Evolutionary conservation across 2,797 vertebrate genomes (phyloP).

Genomic region (Sardinella longiceps): DNA sequence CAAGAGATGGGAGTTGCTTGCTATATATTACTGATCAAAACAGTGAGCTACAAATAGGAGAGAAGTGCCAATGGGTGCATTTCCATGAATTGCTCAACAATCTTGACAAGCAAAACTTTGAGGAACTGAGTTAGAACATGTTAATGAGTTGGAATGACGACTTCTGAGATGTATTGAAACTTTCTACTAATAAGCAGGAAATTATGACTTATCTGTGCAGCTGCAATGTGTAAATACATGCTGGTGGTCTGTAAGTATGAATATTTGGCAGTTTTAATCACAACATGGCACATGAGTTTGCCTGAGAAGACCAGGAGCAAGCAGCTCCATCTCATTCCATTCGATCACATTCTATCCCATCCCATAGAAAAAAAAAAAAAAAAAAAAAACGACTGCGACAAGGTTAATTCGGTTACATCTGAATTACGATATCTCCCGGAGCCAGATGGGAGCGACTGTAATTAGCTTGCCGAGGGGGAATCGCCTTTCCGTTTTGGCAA

Average conservation of each 20-base stretch:
- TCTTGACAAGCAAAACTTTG: too few relatives aligned
- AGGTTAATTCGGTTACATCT: constrained; percentile 53
- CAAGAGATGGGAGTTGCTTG: too few relatives aligned
- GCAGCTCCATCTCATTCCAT: background rate
- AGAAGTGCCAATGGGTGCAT: too few relatives aligned
- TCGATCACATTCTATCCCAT: background rate
- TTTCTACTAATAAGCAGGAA: too few relatives aligned
- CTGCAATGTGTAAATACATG: too few relatives aligned
- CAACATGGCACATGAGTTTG: background rate
- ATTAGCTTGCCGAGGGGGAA: constrained; percentile 53
- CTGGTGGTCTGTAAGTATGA: background rate
- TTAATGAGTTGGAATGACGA: too few relatives aligned
- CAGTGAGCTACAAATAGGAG: too few relatives aligned
- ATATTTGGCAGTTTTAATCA: background rate
- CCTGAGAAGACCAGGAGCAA: background rate
- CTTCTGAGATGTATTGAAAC: too few relatives aligned
- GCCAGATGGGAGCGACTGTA: constrained; percentile 54
- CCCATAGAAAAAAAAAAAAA: background rate
- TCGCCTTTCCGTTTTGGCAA: constrained; percentile 52
- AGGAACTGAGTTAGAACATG: too few relatives aligned
- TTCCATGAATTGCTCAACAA: too few relatives aligned
- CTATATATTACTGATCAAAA: too few relatives aligned
- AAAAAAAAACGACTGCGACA: constrained; percentile 29
- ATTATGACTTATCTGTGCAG: too few relatives aligned
- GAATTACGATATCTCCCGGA: constrained; percentile 50